These are phyloP conservation scores for Melopsittacus undulatus DNA, from an alignment of 2,797 vertebrate species.

Conservation along the genomic window DNA sequence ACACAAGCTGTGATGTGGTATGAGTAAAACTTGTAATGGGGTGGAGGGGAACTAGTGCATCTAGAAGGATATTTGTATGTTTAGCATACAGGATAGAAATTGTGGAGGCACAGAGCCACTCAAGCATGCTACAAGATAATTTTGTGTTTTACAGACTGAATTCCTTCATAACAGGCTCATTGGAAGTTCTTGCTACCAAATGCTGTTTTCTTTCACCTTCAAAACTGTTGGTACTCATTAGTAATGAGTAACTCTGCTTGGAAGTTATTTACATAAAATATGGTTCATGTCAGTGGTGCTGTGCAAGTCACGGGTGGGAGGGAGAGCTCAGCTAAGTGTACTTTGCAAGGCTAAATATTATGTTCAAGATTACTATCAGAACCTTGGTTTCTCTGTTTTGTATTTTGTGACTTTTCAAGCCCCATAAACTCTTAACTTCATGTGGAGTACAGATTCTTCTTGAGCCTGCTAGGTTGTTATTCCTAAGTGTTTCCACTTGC, in stretches of 20 bases:
- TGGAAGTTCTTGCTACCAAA: background rate
- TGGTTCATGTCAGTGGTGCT: background rate
- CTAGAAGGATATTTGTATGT: background rate
- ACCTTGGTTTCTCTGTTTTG: background rate
- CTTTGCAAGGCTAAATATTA: background rate
- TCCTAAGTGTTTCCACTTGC: background rate
- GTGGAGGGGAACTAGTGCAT: background rate
- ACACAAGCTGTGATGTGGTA: background rate
- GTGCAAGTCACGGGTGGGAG: background rate
- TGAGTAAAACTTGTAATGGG: background rate
- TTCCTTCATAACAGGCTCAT: background rate
- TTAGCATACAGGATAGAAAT: background rate
- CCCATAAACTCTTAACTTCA: background rate
- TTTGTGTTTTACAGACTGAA: background rate
- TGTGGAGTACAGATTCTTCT: background rate
- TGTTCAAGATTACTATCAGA: background rate
- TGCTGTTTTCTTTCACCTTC: background rate
- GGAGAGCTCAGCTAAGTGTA: background rate
- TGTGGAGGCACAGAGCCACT: background rate
- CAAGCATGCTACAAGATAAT: background rate
- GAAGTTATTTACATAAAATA: background rate
- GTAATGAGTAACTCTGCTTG: background rate
- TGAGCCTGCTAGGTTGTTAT: background rate
- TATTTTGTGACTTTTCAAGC: background rate
- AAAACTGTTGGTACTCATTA: background rate